Base-by-base conservation (phyloP, 1,140 invertebrate species). In the Zaprionus davidi region DNA sequence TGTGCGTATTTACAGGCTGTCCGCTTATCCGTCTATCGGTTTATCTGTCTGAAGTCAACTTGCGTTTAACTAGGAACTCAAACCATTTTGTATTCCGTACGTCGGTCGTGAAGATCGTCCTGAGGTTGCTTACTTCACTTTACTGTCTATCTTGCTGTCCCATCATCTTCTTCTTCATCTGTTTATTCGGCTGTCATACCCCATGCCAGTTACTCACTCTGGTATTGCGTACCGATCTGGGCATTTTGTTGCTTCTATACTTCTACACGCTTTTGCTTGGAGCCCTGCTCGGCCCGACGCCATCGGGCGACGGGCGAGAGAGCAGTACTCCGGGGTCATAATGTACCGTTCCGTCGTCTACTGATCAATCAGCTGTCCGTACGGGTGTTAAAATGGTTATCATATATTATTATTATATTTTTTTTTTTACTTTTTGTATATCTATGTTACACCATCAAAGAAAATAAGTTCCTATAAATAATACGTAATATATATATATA, bases 391-490 rank as follows among this genome's bases (percentile, higher is more conserved):
- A 46, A 44, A 53, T 31, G 31, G 51, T 68, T 67, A 67, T 15
- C 28, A 28, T 51, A 31, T 24, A 72, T 26, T 46, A 53, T 77
- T 58, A 53, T 46, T 66, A 59, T 69, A 22, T 31, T 51, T 78
- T 66, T 70, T 56, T 49, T 62, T 64, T 55, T 79, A 5, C 31
- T 34, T 11, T 86, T 83, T 87, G 80, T 87, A 87, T 87, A 87
- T 87, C 77, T 88, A 88, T 87, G 64, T 87, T 88, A 88, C 84
- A 88, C 84, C 84, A 88, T 88, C 85, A 88, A 90, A 74, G 81
- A 88, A 87, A 86, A 78, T 62, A 81, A 67, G 38, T 69, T 68
- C 53, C 57, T 56, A 41, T 34, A 81, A 88, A 78, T 81, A 28
- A 81, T 87, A 70, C 74, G 70, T 65, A 44, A 49, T 60, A 60